Evolutionary conservation across 2,888 invertebrate species (phyloP), one percentile per base, ranked within the genome.

Genomic region (Melanophora roralis): DNA sequence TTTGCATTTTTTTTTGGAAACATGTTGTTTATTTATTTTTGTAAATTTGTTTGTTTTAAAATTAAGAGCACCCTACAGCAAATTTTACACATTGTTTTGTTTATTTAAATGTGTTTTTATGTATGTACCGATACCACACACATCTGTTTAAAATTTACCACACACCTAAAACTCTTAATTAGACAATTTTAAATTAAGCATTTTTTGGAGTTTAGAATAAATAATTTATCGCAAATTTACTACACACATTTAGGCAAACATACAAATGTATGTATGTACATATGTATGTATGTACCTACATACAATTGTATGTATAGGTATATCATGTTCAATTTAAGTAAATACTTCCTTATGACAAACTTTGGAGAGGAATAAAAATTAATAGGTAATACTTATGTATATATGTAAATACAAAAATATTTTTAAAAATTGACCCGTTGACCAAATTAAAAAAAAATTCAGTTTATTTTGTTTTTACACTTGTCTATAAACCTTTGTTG

Each of bases 391-490:
- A 27, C 36, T 32, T 32, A 14, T 36, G n/a, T 5, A 36, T 16
- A 23, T 62, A 19, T 19, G 11, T 43, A 43, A 14, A 16, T 60
- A 60, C 3, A 9, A 16, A 62, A 34, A 19, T 47, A 47, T 62
- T 43, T 59, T 14, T 21, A 23, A 59, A 8, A 64, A 14, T 23
- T 69, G 11, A 45, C 23, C 23, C 36, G 7, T 14, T 38, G 38
- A 12, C n/a, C 12, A 47, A 49, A 60, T 12, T 36, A 27, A 51
- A 40, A 19, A 32, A 8, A 21, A 36, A 12, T 53, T 12, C 12
- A 16, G 1, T 45, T 47, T 62, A n/a, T 68, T 62, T 62, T 53
- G 3, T 3, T 75, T 68, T 21, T 69, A 76, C 69, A 76, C 69
- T 76, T 75, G 68, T 32, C 55, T 69, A 62, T 69, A 62, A 40